Conservation (phyloP, 2,888 invertebrate genomes). For the Anticlea derivata region DNA sequence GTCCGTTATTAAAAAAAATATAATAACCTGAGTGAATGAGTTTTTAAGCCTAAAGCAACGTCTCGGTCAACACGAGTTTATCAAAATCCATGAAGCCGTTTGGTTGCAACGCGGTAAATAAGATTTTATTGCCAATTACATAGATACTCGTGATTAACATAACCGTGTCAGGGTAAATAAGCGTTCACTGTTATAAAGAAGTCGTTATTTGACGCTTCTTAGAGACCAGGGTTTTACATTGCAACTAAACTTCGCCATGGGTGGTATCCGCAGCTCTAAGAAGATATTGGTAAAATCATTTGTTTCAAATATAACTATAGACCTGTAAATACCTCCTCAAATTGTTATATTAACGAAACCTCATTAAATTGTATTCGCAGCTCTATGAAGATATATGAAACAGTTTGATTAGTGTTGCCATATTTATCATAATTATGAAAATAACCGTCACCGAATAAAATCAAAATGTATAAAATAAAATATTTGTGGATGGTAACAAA, state of each 20-base stretch:
- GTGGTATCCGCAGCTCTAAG: background rate
- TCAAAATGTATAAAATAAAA: constrained; percentile 32
- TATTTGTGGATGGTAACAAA: constrained; percentile 32
- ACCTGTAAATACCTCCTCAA: constrained; percentile 2
- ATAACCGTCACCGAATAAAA: constrained; percentile 56
- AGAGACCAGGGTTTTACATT: too few species aligned
- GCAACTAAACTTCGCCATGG: too few species aligned
- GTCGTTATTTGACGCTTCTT: background rate
- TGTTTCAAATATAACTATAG: background rate
- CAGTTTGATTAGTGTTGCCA: constrained; percentile 44
- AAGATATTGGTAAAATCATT: background rate
- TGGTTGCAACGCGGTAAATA: too few species aligned
- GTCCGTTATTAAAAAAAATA: too few species aligned
- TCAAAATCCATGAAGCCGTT: too few species aligned
- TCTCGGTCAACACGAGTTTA: too few species aligned
- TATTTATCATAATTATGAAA: constrained; percentile 38
- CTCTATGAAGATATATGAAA: constrained; percentile 5
- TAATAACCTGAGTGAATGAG: too few species aligned
- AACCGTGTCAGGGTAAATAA: too few species aligned
- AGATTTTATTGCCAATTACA: too few species aligned
- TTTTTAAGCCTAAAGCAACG: too few species aligned
- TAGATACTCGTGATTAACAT: too few species aligned
- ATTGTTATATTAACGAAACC: background rate
- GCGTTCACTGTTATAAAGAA: too few species aligned
- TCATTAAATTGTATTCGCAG: constrained; percentile 3